Conservation (phyloP, 1,140 invertebrate species). For the Metopolophium dirhodum region DNA sequence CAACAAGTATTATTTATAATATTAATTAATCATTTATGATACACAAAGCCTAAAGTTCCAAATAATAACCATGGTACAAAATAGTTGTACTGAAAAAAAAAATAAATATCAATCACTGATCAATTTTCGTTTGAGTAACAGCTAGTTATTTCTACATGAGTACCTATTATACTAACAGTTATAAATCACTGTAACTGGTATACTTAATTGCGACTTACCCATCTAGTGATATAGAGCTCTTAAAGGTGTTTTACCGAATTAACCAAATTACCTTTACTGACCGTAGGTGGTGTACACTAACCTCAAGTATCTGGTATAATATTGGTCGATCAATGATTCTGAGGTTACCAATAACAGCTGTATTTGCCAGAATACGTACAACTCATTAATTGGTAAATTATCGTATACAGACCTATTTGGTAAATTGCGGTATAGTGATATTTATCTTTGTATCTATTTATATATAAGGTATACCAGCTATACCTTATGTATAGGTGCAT, state of each 20-base stretch:
- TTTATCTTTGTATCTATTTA: too few relatives aligned
- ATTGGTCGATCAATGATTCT: background rate
- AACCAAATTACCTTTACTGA: background rate
- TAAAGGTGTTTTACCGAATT: background rate
- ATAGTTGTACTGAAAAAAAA: background rate
- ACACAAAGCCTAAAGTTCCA: background rate
- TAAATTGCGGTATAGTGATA: too few relatives aligned
- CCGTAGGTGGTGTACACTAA: background rate
- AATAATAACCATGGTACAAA: background rate
- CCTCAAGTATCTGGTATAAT: background rate
- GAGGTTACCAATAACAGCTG: background rate
- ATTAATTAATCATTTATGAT: background rate
- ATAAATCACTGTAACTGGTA: background rate
- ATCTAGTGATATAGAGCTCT: background rate
- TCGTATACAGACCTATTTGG: background rate
- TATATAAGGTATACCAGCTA: too few relatives aligned
- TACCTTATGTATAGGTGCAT: too few relatives aligned
- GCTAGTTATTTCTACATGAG: background rate
- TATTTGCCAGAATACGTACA: too few relatives aligned
- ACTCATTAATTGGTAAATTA: background rate
- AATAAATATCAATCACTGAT: background rate
- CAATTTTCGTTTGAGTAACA: background rate
- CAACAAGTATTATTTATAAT: background rate
- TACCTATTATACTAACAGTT: background rate
- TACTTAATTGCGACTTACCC: background rate